Percentiles rank a stretch among this genome's conserved stretches.
Conservation (phyloP, 2,113 vertebrate species). For the Centropristis striata region DNA sequence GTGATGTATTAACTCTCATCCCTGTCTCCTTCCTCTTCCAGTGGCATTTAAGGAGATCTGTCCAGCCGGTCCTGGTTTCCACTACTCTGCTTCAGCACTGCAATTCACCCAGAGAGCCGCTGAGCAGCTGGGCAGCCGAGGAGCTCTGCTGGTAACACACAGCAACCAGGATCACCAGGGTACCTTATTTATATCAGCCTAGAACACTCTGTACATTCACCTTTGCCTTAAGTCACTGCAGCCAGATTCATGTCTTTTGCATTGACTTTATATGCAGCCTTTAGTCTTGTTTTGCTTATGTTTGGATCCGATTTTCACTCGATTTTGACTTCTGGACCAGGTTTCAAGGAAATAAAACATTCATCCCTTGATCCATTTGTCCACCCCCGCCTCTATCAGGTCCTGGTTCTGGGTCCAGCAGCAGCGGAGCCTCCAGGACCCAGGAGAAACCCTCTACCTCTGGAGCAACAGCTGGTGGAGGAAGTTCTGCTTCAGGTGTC, state of each 20-base stretch:
- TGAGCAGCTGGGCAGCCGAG: constrained; percentile 73
- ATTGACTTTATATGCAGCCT: too few species aligned
- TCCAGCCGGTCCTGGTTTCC: constrained; percentile 96
- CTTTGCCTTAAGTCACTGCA: too few species aligned
- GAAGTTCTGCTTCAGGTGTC: neutral
- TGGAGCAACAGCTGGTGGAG: neutral
- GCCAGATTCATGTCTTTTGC: too few species aligned
- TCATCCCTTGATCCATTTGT: neutral
- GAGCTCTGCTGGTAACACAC: constrained; percentile 62
- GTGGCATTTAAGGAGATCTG: constrained; percentile 96
- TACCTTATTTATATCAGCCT: neutral
- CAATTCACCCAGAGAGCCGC: constrained; percentile 85
- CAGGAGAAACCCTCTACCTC: constrained; percentile 18
- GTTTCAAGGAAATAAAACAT: neutral
- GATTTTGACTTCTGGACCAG: too few species aligned
- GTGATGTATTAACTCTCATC: neutral
- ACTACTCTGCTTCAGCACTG: constrained; percentile 92
- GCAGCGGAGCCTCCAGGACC: neutral
- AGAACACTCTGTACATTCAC: too few species aligned
- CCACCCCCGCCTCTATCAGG: constrained; percentile 5
- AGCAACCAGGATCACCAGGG: constrained; percentile 30
- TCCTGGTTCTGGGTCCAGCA: constrained; percentile 41
- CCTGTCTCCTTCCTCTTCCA: constrained; percentile 55
- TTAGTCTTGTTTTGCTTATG: too few species aligned
- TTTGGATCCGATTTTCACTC: too few species aligned